Conservation (phyloP, 2,113 vertebrate genomes). For the Campylomormyrus numenius region DNA sequence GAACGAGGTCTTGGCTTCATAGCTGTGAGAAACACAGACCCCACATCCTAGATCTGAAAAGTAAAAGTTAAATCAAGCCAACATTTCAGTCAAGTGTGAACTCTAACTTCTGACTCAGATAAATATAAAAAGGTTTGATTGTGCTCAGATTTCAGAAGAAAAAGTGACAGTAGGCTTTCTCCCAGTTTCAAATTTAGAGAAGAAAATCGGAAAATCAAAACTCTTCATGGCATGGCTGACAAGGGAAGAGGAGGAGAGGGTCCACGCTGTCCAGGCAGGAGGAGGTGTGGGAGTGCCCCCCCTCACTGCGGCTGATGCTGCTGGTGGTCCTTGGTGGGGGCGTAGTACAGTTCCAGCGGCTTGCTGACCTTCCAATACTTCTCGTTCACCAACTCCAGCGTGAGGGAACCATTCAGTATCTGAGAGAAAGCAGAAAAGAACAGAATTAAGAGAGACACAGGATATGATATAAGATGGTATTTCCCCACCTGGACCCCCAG, state of each 20-base stretch:
- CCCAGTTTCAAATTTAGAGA: background rate
- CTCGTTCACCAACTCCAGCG: conserved; percentile 81
- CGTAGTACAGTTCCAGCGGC: conserved; percentile 79
- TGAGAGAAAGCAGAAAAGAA: conserved; percentile 32
- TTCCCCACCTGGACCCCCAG: background rate
- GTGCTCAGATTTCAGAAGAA: background rate
- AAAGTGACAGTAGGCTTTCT: background rate
- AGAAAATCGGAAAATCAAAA: background rate
- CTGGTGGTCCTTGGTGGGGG: conserved; percentile 74
- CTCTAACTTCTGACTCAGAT: background rate
- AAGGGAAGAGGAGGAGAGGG: background rate
- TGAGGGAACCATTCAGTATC: conserved; percentile 81
- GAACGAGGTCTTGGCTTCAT: background rate
- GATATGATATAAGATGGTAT: background rate
- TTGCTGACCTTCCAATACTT: conserved; percentile 82
- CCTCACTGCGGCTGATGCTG: conserved; percentile 16
- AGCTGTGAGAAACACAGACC: background rate
- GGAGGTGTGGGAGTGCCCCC: background rate
- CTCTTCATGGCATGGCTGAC: background rate
- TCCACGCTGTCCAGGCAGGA: background rate
- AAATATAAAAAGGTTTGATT: background rate
- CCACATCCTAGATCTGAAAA: background rate
- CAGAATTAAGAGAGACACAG: background rate
- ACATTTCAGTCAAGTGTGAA: background rate
- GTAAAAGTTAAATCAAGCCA: background rate